Base-by-base conservation (phyloP, 1,140 invertebrate genomes). In the Cotesia typhae region DNA sequence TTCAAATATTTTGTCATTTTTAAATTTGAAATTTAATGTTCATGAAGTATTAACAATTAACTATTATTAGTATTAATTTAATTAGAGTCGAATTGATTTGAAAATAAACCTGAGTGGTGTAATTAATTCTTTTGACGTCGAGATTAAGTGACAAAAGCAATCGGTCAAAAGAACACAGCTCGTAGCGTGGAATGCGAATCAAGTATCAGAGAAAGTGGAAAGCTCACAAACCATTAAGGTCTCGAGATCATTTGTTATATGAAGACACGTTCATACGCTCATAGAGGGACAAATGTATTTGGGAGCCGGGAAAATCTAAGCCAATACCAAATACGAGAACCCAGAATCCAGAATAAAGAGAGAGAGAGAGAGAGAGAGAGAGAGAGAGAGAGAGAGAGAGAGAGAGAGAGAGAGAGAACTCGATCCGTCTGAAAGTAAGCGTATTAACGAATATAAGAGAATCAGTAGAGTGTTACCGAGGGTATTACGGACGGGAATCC, bases 81-180 rank as follows among this genome's bases (percentile, higher is more conserved):
- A 28, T 28, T 28, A 28, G 28, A 28, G 28, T 28, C 28, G 28
- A 28, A 28, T 28, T 28, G 28, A 28, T 28, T 28, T 28, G 28
- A 28, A 28, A 28, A 28, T 28, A 2, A 28, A 28, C 28, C 28
- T 28, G 28, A 28, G 28, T 28, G 28, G 28, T 28, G 28, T 28
- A 28, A 28, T 28, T 28, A 28, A 28, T 28, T 28, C 28, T 28
- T 28, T 28, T 28, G 28, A 28, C 28, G 28, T 28, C 28, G 28
- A 57, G 71, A 75, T 75, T 78, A 81, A 82, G 82, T 80, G 82
- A 83, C 80, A 82, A 83, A 82, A 80, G 80, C 78, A 75, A 83
- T 83, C 80, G 76, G 83, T 84, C 82, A 83, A 81, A 81, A 75
- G 70, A 75, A 71, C 71, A 70, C 57, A 37, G 10, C 41, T 5